A percentile compares a stretch with the other conserved stretches of the same genome.
phyloP scores from a whole-genome alignment of 1,140 invertebrate genomes.

The Nasonia longicornis region DNA sequence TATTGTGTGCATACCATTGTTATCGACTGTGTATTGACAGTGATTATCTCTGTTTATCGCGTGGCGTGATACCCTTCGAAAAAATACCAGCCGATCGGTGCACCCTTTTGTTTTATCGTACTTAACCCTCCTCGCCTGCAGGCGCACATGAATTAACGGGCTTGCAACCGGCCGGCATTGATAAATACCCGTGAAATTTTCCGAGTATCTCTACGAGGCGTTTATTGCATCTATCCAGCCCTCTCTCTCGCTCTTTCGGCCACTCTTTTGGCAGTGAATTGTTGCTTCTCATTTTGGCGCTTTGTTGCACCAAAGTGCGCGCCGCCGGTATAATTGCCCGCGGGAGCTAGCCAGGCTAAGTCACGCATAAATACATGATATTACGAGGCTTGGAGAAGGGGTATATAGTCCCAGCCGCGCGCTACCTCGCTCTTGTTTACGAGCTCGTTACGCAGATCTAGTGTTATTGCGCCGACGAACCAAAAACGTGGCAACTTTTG shows the following conservation, averaged over 20 bases:
- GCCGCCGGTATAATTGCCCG: conserved; percentile 64
- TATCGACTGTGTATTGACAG: too few relatives aligned
- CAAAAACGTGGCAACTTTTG: conserved; percentile 50
- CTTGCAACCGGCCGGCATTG: conserved; percentile 18
- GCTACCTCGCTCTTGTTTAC: conserved; percentile 65
- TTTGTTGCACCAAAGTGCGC: conserved; percentile 35
- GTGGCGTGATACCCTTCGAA: too few relatives aligned
- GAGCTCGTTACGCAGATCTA: conserved; percentile 68
- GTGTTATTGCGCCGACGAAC: conserved; percentile 66
- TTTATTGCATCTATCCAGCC: conserved; percentile 35
- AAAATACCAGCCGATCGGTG: neutral
- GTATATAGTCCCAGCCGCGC: neutral
- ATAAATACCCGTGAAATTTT: conserved; percentile 29
- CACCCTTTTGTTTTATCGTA: neutral
- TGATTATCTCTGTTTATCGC: too few relatives aligned
- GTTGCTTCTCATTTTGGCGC: conserved; percentile 44
- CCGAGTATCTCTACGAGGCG: conserved; percentile 33
- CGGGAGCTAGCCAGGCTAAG: conserved; percentile 61
- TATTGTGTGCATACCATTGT: too few relatives aligned
- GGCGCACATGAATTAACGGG: conserved; percentile 8
- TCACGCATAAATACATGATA: conserved; percentile 70
- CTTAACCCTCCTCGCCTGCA: neutral
- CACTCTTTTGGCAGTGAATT: conserved; percentile 38
- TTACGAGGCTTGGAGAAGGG: conserved; percentile 51
- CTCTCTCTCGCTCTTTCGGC: neutral